phyloP scores from a whole-genome alignment of 2,797 vertebrate species.

The Sternotherus odoratus region DNA sequence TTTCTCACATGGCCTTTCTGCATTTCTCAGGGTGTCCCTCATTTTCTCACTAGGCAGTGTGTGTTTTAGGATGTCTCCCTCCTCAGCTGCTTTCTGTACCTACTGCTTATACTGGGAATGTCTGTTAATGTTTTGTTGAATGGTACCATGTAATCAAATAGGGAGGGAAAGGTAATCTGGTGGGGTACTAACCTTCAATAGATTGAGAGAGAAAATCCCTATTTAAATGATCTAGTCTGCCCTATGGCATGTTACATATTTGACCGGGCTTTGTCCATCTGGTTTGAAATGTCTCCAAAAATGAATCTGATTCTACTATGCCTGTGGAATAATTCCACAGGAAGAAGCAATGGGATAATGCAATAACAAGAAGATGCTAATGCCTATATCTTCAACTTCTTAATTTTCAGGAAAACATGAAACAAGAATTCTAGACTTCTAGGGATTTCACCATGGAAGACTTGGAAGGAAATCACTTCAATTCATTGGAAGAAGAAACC shows the following conservation, averaged over 20 bases:
- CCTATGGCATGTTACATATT: background rate
- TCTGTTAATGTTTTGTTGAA: background rate
- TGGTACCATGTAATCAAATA: background rate
- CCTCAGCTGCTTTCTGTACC: background rate
- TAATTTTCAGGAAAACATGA: slow-evolving; percentile 36
- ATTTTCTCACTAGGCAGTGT: background rate
- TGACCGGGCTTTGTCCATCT: background rate
- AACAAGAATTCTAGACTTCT: slow-evolving; percentile 15
- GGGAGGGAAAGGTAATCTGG: background rate
- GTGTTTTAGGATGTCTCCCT: background rate
- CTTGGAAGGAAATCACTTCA: slow-evolving; percentile 79
- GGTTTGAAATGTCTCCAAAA: background rate
- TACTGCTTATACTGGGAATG: background rate
- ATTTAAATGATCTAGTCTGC: background rate
- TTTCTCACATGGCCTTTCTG: background rate
- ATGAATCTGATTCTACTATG: background rate
- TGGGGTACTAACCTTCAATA: background rate
- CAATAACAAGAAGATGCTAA: background rate
- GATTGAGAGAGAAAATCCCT: background rate
- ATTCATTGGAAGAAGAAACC: slow-evolving; percentile 89
- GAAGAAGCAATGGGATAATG: fast-evolving
- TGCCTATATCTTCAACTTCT: background rate
- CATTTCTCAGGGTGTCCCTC: background rate
- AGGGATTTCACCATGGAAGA: slow-evolving; percentile 75
- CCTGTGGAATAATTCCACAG: background rate